These are phyloP conservation scores for Oxytorus armatus DNA, from an alignment of 2,888 invertebrate genomes.

Conservation along the genomic window DNA sequence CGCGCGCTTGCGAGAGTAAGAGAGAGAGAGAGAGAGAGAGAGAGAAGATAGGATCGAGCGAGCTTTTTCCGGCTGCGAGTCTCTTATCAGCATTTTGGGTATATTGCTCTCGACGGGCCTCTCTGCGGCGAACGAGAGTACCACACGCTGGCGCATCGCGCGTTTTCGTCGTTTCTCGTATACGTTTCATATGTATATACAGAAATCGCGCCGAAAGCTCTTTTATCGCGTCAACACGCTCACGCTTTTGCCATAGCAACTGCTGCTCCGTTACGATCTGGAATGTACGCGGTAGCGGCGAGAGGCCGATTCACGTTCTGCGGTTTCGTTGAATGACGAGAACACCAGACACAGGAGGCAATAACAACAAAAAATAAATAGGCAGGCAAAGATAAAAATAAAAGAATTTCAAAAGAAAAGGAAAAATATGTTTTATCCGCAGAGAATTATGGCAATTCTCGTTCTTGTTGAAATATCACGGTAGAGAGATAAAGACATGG, in stretches of 20 bases:
- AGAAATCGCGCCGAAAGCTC: conserved; percentile 44
- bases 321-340: conserved; percentile 58
- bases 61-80: conserved; percentile 44
- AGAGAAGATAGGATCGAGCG: conserved; percentile 8
- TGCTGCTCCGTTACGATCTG: conserved; percentile 28
- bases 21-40: neutral
- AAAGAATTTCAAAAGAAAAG: conserved; percentile 7
- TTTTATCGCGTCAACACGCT: conserved; percentile 59
- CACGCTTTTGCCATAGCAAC: conserved; percentile 46
- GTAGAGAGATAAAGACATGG: conserved; percentile 9
- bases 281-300: conserved; percentile 8
- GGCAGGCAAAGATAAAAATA: conserved; percentile 3
- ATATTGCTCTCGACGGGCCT: conserved; percentile 58
- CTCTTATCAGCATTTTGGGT: conserved; percentile 59
- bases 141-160: conserved; percentile 15
- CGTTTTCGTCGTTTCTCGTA: neutral
- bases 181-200: no score
- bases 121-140: conserved; percentile 23
- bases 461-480: conserved; percentile 3
- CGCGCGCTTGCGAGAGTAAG: neutral
- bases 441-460: conserved; percentile 3
- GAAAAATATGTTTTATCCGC: neutral
- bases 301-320: conserved; percentile 44
- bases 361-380: conserved; percentile 8
- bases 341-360: conserved; percentile 1